Evolutionary conservation across 2,113 vertebrate species (phyloP), one percentile per base, ranked within the genome.

Genomic region (Hemicordylus capensis): DNA sequence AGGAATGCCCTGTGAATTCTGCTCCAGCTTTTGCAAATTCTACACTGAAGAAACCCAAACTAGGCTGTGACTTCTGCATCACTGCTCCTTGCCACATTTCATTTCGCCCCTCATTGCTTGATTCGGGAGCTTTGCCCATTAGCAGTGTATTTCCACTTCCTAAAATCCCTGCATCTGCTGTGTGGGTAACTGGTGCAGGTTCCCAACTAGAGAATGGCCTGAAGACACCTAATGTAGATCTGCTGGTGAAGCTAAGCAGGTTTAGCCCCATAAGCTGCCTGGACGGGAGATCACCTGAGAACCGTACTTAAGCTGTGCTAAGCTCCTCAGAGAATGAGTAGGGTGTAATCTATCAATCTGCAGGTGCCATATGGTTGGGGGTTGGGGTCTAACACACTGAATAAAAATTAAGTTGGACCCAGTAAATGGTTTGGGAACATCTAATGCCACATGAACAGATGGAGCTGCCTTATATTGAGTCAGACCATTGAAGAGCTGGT

Each of bases 281-380:
- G 17, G 3, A 22, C 54, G 72, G 44, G 54, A 76, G 7, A 54
- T n/a, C 15, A 22, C n/a, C 48, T 54, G 10, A 12, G 17, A 54
- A 54, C 9, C 9, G 5, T 4, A 24, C 46, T n/a, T 37, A 14
- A 7, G 14, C 48, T 76, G 56, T 15, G 8, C 56, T 58, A 22
- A 19, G 56, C 34, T 39, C 54, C n/a, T 76, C 31, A 19, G 20
- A 37, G 48, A 42, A 17, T 69, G 28, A 39, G 34, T n/a, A 81
- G 22, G 51, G 17, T 19, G 17, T 67, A 64, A 37, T 56, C n/a
- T n/a, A n/a, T n/a, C 39, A 46, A 24, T 6, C 19, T 22, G 17
- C 17, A 48, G 61, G 37, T 24, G 48, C 0, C 0, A 10, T 10
- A 72, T 15, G 7, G 1, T 31, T 59, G 39, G 20, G n/a, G 26